Percentiles rank a stretch among this genome's conserved stretches.
These are phyloP conservation scores for Geopemphigus sp. DNA, from an alignment of 1,140 invertebrate species.

Conservation along the genomic window DNA sequence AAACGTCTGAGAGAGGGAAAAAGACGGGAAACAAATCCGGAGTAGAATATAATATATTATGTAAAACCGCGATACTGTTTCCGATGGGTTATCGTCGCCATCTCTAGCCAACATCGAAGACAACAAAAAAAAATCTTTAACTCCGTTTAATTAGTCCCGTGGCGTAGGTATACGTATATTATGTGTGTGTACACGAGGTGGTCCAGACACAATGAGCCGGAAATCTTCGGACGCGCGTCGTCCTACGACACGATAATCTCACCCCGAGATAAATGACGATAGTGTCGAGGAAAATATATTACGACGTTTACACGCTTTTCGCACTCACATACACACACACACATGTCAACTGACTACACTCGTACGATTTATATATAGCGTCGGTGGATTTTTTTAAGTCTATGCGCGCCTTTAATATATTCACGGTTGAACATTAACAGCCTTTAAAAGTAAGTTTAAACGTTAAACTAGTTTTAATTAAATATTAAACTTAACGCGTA, in stretches of 20 bases:
- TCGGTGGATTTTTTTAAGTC: too few relatives aligned
- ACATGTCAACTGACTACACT: too few relatives aligned
- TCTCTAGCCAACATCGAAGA: background rate
- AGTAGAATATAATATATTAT: background rate
- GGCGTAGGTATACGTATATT: background rate
- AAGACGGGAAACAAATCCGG: too few relatives aligned
- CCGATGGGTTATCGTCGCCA: slow-evolving; percentile 6
- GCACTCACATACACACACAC: background rate
- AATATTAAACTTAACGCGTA: too few relatives aligned
- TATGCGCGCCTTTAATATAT: too few relatives aligned
- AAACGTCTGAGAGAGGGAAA: too few relatives aligned
- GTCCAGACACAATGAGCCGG: slow-evolving; percentile 31
- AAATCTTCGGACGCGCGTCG: slow-evolving; percentile 21
- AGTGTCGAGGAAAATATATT: slow-evolving; percentile 2
- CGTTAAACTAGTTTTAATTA: too few relatives aligned
- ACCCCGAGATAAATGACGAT: slow-evolving; percentile 2
- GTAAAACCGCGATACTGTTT: slow-evolving; percentile 12
- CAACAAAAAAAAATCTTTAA: background rate
- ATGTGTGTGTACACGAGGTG: background rate
- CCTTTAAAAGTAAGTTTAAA: too few relatives aligned
- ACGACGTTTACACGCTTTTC: slow-evolving; percentile 26
- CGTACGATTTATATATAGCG: too few relatives aligned
- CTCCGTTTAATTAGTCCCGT: slow-evolving; percentile 15
- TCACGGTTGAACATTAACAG: too few relatives aligned
- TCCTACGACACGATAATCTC: slow-evolving; percentile 14